Conservation (phyloP, 92 coral and sea anemone species). For the Epizoanthus scotinus region DNA sequence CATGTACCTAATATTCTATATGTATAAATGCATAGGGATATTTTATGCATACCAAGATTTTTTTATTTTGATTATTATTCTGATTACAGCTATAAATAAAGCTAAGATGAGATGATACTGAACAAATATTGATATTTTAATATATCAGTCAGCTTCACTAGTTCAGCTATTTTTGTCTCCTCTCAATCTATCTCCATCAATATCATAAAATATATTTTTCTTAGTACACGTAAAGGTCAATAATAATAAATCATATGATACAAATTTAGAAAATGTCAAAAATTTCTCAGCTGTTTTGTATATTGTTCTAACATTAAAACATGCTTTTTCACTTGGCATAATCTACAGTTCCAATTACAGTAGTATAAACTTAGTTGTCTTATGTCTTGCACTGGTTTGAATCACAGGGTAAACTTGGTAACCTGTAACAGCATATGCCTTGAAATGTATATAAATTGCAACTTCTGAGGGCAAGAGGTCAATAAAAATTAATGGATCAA, state of each 20-base stretch:
- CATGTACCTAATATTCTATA: too few relatives aligned
- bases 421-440: not conserved
- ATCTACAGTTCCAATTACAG: not conserved
- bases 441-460: not conserved
- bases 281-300: not conserved
- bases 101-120: too few relatives aligned
- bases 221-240: not conserved
- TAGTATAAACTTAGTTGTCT: not conserved
- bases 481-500: not conserved
- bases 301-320: too few relatives aligned
- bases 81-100: too few relatives aligned
- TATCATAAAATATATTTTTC: not conserved
- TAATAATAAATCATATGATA: not conserved
- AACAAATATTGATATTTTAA: too few relatives aligned
- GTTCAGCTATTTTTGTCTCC: too few relatives aligned
- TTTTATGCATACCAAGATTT: too few relatives aligned
- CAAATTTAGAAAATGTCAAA: not conserved
- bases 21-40: too few relatives aligned
- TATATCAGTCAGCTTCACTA: too few relatives aligned
- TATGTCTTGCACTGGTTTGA: not conserved
- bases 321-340: not conserved
- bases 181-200: not conserved
- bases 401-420: not conserved
- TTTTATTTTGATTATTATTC: too few relatives aligned
- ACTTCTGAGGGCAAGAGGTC: not conserved